Percentiles rank a stretch among this genome's conserved stretches.
Conservation (phyloP, 2,888 invertebrate species). For the Tillus elongatus region DNA sequence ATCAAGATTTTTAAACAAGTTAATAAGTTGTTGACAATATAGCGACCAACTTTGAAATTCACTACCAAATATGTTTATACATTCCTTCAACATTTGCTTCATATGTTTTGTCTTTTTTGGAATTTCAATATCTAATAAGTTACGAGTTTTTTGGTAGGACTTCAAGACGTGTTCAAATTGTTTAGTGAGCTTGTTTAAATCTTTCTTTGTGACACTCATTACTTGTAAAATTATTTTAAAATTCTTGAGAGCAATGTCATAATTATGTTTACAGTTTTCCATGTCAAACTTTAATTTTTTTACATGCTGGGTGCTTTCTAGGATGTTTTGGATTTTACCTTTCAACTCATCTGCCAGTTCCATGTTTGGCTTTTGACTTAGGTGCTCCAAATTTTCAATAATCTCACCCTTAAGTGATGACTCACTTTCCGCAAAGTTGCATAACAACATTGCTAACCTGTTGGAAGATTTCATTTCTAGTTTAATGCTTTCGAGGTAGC, state of each 20-base stretch:
- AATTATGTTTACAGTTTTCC: slow-evolving; percentile 27
- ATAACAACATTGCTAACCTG: slow-evolving; percentile 21
- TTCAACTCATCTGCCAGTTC: slow-evolving; percentile 21
- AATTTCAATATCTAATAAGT: no score
- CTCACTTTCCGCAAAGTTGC: slow-evolving; percentile 21
- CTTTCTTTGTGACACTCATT: slow-evolving; percentile 28
- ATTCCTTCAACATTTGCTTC: no score
- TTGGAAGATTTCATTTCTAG: slow-evolving; percentile 25
- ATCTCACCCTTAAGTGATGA: slow-evolving; percentile 19
- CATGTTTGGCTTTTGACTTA: slow-evolving; percentile 18
- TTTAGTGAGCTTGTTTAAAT: slow-evolving; percentile 30
- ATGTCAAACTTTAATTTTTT: slow-evolving; percentile 22
- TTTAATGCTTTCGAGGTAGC: slow-evolving; percentile 26
- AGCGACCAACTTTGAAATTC: no score
- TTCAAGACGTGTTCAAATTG: slow-evolving; percentile 35
- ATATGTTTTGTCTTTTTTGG: no score
- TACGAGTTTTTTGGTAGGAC: slow-evolving; percentile 32
- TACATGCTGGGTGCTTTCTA: slow-evolving; percentile 19
- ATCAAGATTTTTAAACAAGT: no score
- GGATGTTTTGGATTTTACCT: slow-evolving; percentile 21
- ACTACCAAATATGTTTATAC: no score
- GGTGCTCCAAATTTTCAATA: slow-evolving; percentile 17
- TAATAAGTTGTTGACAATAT: no score
- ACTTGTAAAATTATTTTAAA: slow-evolving; percentile 36
- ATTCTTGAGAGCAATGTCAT: slow-evolving; percentile 33